Evolutionary conservation across 2,113 vertebrate species (phyloP).

Genomic region (Oreochromis spilurus): DNA sequence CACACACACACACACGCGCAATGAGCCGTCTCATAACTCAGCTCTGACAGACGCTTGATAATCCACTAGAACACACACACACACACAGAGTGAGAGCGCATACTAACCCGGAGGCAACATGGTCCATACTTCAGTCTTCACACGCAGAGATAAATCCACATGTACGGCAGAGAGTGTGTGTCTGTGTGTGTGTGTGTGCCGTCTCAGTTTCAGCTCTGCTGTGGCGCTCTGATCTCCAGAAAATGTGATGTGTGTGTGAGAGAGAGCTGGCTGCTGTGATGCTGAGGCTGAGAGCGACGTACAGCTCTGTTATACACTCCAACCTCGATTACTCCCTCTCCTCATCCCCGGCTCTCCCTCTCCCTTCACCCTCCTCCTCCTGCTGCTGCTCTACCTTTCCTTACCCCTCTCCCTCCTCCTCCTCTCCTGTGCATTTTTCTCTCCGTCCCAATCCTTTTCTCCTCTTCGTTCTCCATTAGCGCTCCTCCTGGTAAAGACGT

Average conservation of each 20-base stretch:
- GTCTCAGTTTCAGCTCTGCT: not conserved
- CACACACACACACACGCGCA: no score
- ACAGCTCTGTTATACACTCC: conserved; percentile 27
- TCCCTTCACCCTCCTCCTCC: not conserved
- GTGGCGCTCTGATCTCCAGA: not conserved
- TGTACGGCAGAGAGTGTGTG: not conserved
- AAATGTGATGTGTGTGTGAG: not conserved
- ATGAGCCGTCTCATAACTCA: not conserved
- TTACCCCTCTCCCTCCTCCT: not conserved
- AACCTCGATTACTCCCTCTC: conserved; percentile 10
- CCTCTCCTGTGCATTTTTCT: not conserved
- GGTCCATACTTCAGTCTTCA: conserved; percentile 57
- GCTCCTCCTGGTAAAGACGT: not conserved
- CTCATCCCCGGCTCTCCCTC: not conserved
- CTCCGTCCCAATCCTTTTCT: not conserved
- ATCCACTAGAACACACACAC: not conserved
- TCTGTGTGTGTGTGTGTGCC: not conserved
- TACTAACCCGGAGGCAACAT: conserved; percentile 59
- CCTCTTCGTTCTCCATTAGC: not conserved
- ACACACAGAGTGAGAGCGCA: not conserved
- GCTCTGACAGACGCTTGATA: not conserved
- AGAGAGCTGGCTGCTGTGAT: conserved; percentile 1
- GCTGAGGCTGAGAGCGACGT: conserved; percentile 5
- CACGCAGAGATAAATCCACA: conserved; percentile 28
- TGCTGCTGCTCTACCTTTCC: not conserved